Percentiles rank a stretch among this genome's conserved stretches.
Conservation (phyloP, 1,140 invertebrate species). For the Drosophila willistoni region DNA sequence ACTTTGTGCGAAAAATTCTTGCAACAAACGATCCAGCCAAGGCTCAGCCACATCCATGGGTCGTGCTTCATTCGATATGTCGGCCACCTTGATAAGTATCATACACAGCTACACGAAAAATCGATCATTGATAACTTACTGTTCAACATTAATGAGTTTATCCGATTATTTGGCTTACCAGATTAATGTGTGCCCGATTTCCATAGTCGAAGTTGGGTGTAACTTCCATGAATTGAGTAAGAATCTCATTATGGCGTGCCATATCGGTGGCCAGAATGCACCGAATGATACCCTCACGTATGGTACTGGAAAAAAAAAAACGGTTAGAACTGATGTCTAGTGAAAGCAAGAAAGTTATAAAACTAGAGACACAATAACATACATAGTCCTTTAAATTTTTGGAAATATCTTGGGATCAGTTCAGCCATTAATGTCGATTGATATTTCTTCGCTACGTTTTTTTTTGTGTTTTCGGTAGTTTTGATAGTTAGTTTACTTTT, state of each 20-base stretch:
- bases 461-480: too few relatives aligned
- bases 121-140: too few relatives aligned
- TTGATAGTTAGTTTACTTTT: too few relatives aligned
- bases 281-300: constrained; percentile 92
- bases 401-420: too few relatives aligned
- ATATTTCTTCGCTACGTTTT: too few relatives aligned
- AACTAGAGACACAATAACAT: too few relatives aligned
- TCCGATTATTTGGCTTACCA: constrained; percentile 85
- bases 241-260: constrained; percentile 94
- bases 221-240: constrained; percentile 89
- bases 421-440: too few relatives aligned
- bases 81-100: constrained; percentile 94
- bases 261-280: constrained; percentile 94
- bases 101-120: constrained; percentile 87
- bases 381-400: too few relatives aligned
- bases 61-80: constrained; percentile 94
- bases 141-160: too few relatives aligned
- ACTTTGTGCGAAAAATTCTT: constrained; percentile 92
- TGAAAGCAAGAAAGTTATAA: too few relatives aligned
- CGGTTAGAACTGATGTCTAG: too few relatives aligned
- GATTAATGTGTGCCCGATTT: constrained; percentile 90
- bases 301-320: constrained; percentile 78
- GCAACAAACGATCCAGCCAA: constrained; percentile 91
- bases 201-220: constrained; percentile 89
- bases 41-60: constrained; percentile 94